A percentile compares a stretch with the other conserved stretches of the same genome.
phyloP scores from a whole-genome alignment of 2,797 vertebrate genomes.

The Heliangelus exortis region DNA sequence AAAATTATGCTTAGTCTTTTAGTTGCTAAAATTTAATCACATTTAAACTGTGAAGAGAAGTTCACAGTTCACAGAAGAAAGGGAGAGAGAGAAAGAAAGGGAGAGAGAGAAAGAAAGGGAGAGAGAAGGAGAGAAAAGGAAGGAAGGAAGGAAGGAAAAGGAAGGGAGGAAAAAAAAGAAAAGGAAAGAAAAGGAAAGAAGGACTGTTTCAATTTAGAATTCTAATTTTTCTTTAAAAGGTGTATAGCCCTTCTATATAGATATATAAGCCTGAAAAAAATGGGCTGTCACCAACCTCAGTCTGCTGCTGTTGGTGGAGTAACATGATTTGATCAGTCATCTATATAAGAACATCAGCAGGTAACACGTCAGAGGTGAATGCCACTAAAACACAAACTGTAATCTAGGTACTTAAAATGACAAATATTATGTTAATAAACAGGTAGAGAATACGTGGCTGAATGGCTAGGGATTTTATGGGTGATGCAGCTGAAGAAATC shows the following conservation, averaged over 20 bases:
- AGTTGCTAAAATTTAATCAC: slow-evolving; percentile 3
- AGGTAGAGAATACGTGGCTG: not conserved
- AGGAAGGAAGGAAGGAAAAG: no score
- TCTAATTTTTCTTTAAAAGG: not conserved
- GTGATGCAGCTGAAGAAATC: not conserved
- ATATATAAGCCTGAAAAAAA: not conserved
- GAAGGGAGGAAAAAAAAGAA: no score
- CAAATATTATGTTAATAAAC: not conserved
- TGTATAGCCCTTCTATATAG: not conserved
- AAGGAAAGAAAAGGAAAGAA: not conserved
- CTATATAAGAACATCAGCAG: not conserved
- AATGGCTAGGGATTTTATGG: not conserved
- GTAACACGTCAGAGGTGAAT: not conserved
- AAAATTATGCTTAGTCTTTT: slow-evolving; percentile 16
- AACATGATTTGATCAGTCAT: not conserved
- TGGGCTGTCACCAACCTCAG: not conserved
- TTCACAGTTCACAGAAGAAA: no score
- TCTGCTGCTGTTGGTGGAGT: not conserved
- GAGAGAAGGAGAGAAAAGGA: no score
- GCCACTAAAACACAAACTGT: not conserved
- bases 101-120: not conserved
- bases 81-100: no score
- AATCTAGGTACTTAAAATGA: not conserved
- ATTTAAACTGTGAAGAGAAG: no score
- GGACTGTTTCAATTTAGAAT: not conserved